phyloP scores from a whole-genome alignment of 1,140 invertebrate genomes.

The Steinernema khuongi region DNA sequence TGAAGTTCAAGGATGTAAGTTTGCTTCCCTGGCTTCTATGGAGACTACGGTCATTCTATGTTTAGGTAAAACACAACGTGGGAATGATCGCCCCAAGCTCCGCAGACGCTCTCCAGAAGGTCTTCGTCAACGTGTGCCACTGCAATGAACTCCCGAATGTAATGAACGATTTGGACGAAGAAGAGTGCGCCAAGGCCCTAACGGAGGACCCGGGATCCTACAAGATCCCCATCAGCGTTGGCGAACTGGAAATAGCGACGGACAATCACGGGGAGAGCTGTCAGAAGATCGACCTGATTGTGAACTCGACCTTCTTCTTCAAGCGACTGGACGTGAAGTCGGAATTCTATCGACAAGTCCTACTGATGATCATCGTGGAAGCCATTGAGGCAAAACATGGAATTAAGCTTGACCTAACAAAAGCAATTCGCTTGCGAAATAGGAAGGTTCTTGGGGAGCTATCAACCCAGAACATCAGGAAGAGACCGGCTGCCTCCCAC shows the following conservation, averaged over 20 bases:
- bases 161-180: slow-evolving; percentile 1
- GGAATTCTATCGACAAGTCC: background rate
- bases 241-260: background rate
- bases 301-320: background rate
- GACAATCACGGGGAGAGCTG: slow-evolving; percentile 1
- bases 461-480: background rate
- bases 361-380: background rate
- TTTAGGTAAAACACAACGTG: background rate
- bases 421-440: background rate
- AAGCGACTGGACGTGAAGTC: background rate
- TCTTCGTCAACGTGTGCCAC: slow-evolving; percentile 10
- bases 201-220: background rate
- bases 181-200: background rate
- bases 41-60: background rate
- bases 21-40: background rate
- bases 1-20: slow-evolving; percentile 26
- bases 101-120: background rate
- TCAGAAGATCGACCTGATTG: background rate
- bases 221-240: background rate
- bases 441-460: background rate
- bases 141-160: slow-evolving; percentile 9
- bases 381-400: background rate
- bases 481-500: background rate
- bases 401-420: background rate
- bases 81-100: background rate